These are phyloP conservation scores for Parasteatoda tepidariorum DNA, from an alignment of 1,140 invertebrate genomes.

Conservation along the genomic window DNA sequence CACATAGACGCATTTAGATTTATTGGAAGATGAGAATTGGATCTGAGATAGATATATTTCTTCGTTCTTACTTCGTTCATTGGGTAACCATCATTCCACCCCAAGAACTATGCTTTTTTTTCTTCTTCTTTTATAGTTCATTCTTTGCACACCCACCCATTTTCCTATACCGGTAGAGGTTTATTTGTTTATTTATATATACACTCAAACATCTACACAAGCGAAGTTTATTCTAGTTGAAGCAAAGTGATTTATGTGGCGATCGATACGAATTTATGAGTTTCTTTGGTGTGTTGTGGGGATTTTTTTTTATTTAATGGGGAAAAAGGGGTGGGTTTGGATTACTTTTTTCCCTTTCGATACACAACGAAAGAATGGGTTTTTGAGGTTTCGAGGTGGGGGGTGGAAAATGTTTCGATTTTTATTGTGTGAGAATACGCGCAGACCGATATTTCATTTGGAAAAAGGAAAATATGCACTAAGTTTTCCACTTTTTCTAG, in stretches of 20 bases:
- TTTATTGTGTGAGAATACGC: not conserved
- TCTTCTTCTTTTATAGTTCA: too few species aligned
- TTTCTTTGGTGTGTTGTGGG: not conserved
- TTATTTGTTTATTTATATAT: not conserved
- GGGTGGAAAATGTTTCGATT: not conserved
- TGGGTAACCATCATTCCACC: too few species aligned
- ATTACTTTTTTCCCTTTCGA: not conserved
- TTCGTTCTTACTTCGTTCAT: too few species aligned
- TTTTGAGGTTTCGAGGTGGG: not conserved
- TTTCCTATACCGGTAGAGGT: not conserved
- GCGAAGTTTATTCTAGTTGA: not conserved
- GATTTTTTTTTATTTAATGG: not conserved
- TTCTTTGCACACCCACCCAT: too few species aligned
- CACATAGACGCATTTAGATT: constrained; percentile 30
- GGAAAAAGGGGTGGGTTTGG: not conserved
- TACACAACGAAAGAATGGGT: not conserved
- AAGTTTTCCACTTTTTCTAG: not conserved
- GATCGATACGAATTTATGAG: not conserved
- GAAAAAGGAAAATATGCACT: not conserved
- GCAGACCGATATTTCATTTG: not conserved
- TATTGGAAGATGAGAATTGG: constrained; percentile 55
- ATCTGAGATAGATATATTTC: too few species aligned
- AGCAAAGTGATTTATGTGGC: not conserved
- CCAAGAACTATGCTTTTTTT: too few species aligned
- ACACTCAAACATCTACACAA: not conserved